Percentiles rank a stretch among this genome's conserved stretches.
Conservation (phyloP, 2,113 vertebrate genomes). For the Entomyzon cyanotis region DNA sequence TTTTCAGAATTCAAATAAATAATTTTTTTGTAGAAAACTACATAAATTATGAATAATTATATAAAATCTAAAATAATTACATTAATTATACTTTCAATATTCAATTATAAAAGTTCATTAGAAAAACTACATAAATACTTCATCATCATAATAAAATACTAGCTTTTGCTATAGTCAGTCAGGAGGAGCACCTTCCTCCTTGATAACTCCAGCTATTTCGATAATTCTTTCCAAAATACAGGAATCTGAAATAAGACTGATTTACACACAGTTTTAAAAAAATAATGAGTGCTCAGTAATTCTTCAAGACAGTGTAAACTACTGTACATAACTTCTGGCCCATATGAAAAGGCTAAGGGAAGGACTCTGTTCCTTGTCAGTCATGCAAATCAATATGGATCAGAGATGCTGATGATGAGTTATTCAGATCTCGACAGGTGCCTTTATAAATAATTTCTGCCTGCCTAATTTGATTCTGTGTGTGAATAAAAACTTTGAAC, state of each 20-base stretch:
- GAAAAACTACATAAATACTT: background rate
- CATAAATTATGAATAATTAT: background rate
- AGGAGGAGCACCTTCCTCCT: background rate
- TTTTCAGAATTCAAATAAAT: background rate
- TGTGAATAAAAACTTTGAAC: background rate
- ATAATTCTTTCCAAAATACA: background rate
- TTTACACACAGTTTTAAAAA: background rate
- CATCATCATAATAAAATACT: background rate
- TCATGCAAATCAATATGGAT: background rate
- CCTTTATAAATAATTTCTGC: background rate
- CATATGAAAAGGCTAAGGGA: background rate
- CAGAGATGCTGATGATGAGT: background rate
- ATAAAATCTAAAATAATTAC: background rate
- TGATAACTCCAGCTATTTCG: background rate
- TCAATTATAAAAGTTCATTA: background rate
- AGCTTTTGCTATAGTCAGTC: background rate
- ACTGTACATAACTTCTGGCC: background rate
- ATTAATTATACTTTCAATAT: background rate
- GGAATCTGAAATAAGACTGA: background rate
- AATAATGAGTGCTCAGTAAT: background rate
- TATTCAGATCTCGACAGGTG: background rate
- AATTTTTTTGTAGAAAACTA: background rate
- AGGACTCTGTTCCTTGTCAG: background rate
- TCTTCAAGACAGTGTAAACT: background rate
- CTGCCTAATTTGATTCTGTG: background rate